These are phyloP conservation scores for Drosophila anceps DNA, from an alignment of 2,888 invertebrate genomes.

Conservation along the genomic window DNA sequence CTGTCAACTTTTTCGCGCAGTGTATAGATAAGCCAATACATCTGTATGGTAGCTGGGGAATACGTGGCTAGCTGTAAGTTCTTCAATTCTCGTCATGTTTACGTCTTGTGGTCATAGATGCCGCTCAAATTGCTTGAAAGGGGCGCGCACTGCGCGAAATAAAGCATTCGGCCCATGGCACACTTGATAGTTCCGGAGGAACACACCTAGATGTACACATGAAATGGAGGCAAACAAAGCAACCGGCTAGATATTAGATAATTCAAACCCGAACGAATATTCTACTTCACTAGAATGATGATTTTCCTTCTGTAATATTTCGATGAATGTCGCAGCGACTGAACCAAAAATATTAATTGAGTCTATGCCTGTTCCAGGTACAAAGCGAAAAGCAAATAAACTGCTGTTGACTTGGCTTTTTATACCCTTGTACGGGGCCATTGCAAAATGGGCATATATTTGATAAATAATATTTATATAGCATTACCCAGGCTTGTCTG, in stretches of 20 bases:
- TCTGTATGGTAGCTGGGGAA: background rate
- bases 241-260: conserved; percentile 32
- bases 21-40: background rate
- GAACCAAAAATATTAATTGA: conserved; percentile 54
- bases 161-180: background rate
- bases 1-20: background rate
- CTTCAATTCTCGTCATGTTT: conserved; percentile 18
- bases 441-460: background rate
- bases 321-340: conserved; percentile 49
- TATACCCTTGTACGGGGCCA: background rate
- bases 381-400: background rate
- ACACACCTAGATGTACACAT: conserved; percentile 60
- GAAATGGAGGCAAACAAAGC: conserved; percentile 53
- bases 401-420: background rate
- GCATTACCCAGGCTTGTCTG: background rate
- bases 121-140: conserved; percentile 25
- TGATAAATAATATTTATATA: background rate
- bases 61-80: background rate
- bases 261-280: conserved; percentile 27
- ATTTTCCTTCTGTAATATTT: conserved; percentile 59
- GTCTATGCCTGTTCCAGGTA: background rate
- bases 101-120: conserved; percentile 35
- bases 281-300: conserved; percentile 39
- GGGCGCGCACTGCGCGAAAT: background rate
- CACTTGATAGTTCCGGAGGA: conserved; percentile 9